Base-by-base conservation (phyloP, 2,888 invertebrate genomes). In the Apamea anceps region DNA sequence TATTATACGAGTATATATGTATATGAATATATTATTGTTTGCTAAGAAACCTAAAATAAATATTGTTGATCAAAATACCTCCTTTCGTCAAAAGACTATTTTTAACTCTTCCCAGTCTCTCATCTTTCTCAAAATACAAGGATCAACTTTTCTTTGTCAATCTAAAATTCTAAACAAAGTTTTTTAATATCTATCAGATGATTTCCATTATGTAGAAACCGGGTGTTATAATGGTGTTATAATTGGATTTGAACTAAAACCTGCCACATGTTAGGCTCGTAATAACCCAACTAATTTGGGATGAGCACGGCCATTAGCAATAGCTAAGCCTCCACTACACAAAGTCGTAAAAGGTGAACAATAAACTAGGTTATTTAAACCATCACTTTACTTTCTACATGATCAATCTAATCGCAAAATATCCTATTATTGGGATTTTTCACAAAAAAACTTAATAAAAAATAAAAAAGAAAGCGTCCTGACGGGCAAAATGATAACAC, bases 221-320 rank as follows among this genome's bases (percentile, higher is more conserved):
- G 21, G 13, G n/a, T 79, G 45, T 63, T 71, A 67, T 72, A 70
- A 65, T 79, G 70, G 74, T 72, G 65, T 15, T 84, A 79, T 91
- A 91, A 92, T 91, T 89, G 76, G 85, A 90, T 91, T 86, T 75
- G 71, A 68, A 83, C 86, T 87, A 88, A 90, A 91, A 89, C 90
- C 87, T 88, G 89, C 90, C 91, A 89, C 91, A 91, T 91, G 91
- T 89, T 91, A 86, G 88, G 84, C 82, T 85, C 82, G 90, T 89
- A 91, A 91, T 92, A 92, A 90, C 91, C 86, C 87, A 82, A 91
- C 91, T 92, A 93, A 93, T 93, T 93, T 90, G 90, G 88, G 91
- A 91, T 88, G 91, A 93, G 89, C 84, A 88, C 77, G 90, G 77
- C 91, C 90, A 92, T 93, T 93, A 92, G 89, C 75, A 37, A 75